Evolutionary conservation across 2,113 vertebrate genomes (phyloP), one percentile per base, ranked within the genome.

Genomic region (Notiomystis cincta): DNA sequence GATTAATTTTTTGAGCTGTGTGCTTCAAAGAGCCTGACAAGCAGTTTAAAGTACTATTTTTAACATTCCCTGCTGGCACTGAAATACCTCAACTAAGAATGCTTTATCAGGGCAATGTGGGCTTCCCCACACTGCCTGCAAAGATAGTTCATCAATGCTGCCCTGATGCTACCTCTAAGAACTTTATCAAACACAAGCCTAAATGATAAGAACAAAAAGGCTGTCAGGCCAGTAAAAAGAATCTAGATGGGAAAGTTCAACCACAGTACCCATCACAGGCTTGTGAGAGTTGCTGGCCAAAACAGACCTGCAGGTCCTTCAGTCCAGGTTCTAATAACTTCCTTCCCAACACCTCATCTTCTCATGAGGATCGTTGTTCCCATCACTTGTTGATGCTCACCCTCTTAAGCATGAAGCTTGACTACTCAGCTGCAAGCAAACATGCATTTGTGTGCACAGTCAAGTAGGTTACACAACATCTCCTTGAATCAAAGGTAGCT

Each of bases 21-120:
- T 48, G 85, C 92, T 96, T 95, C 93, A 84, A 82, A 96, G 95
- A 94, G 86, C 69, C 60, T 89, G 93, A 88, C 90, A 96, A 96
- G 94, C 91, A 95, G 91, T 97, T 97, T 93, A 95, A 92, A 28
- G 80, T 78, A 90, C 89, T 96, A 93, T 92, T 96, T 96, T 97
- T 95, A 97, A 93, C 24, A 4, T 15, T 88, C 79, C 28, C 62
- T 91, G 71, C 37, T 93, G 80, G 82, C 47, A 92, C 56, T 57
- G 15, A 86, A 94, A 94, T 90, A 92, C 21, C 24, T 92, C 60
- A 69, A 73, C 58, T 92, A 82, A 92, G 90, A 87, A 90, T 38
- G 82, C 79, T 80, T 93, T 92, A 93, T 73, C 76, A 83, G 90
- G 72, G 64, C 76, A 61, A 48, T 11, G 50, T 86, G 76, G 90